A percentile compares a stretch with the other conserved stretches of the same genome.
These are phyloP conservation scores for Pegoplata infirma DNA, from an alignment of 2,888 invertebrate genomes.

Conservation along the genomic window DNA sequence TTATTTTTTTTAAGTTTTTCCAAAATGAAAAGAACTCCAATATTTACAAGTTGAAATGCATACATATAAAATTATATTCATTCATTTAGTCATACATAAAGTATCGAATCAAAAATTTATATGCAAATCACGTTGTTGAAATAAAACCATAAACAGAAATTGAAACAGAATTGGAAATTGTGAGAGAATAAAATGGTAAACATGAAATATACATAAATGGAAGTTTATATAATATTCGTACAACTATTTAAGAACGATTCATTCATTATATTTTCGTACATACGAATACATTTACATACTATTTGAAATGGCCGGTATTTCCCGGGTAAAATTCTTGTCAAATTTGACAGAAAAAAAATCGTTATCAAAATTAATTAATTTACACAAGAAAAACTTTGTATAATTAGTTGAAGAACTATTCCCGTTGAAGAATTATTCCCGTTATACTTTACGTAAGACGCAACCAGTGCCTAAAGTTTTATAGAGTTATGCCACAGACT, in stretches of 20 bases:
- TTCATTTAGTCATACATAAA: constrained; percentile 2
- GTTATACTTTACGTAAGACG: no score
- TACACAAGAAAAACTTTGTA: no score
- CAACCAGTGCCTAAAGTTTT: no score
- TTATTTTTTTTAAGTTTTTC: no score
- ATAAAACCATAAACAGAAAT: constrained; percentile 31
- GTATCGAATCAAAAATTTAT: background rate
- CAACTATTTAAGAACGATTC: background rate
- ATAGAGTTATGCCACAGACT: no score
- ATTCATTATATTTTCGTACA: background rate
- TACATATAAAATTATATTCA: background rate
- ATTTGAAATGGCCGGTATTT: no score
- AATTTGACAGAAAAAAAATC: no score
- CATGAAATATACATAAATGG: background rate
- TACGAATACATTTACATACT: no score
- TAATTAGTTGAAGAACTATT: no score
- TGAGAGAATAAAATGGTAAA: constrained; percentile 21
- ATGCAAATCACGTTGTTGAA: constrained; percentile 49
- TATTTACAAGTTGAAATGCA: background rate
- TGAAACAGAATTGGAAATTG: constrained; percentile 25
- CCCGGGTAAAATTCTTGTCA: no score
- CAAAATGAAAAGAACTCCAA: background rate
- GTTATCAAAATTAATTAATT: no score
- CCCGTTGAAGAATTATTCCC: no score
- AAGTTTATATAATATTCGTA: background rate